phyloP scores from a whole-genome alignment of 2,797 vertebrate genomes.

The Thamnophis elegans region DNA sequence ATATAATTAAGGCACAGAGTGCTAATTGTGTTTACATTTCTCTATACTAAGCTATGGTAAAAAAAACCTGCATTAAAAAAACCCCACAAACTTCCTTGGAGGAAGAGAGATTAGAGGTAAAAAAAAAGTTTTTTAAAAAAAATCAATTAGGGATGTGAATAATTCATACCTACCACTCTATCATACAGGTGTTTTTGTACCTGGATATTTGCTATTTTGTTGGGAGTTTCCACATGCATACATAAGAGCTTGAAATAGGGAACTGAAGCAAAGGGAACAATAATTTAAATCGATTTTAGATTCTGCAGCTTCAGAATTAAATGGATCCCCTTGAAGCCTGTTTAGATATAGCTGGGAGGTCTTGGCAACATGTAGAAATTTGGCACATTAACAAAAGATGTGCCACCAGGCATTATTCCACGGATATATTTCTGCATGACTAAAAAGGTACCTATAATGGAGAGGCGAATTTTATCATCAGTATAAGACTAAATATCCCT shows the following conservation, averaged over 20 bases:
- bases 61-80: not conserved
- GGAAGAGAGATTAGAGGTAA: not conserved
- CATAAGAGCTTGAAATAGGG: not conserved
- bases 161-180: not conserved
- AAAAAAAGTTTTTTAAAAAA: not conserved
- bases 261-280: not conserved
- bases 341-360: not conserved
- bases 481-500: not conserved
- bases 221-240: not conserved
- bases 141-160: not conserved
- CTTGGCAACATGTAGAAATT: not conserved
- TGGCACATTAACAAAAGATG: not conserved
- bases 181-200: not conserved
- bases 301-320: not conserved
- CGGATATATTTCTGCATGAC: not conserved
- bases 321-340: not conserved
- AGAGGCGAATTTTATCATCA: not conserved
- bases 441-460: not conserved
- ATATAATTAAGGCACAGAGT: not conserved
- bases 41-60: not conserved
- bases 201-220: not conserved
- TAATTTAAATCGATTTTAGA: not conserved
- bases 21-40: not conserved
- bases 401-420: not conserved
- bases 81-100: not conserved